Evolutionary conservation across 2,888 invertebrate species (phyloP).

Genomic region (Drosophila yooni): DNA sequence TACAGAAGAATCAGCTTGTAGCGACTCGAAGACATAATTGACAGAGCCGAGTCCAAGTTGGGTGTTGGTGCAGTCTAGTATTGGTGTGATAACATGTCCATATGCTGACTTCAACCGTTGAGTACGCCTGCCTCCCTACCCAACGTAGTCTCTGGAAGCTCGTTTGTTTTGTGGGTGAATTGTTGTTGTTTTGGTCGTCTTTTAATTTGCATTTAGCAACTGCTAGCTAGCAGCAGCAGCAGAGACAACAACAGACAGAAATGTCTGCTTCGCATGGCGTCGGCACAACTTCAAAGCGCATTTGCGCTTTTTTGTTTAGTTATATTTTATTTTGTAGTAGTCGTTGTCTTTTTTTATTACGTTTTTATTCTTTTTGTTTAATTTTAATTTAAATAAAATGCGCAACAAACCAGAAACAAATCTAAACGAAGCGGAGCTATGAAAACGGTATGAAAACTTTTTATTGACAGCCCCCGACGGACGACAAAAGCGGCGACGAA

Average conservation of each 20-base stretch:
- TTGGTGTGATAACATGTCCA: slow-evolving; percentile 62
- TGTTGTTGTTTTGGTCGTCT: slow-evolving; percentile 46
- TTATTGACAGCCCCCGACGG: slow-evolving; percentile 41
- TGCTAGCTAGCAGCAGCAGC: slow-evolving; percentile 1
- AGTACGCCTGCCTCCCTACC: neutral
- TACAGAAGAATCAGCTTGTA: slow-evolving; percentile 16
- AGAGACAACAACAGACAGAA: slow-evolving; percentile 40
- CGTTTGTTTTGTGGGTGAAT: slow-evolving; percentile 60
- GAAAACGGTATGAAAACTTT: slow-evolving; percentile 30
- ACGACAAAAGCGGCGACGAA: slow-evolving; percentile 11
- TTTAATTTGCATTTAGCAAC: slow-evolving; percentile 73
- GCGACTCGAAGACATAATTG: slow-evolving; percentile 54
- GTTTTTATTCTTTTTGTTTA: slow-evolving; percentile 36
- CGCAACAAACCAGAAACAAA: slow-evolving; percentile 45
- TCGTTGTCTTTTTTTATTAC: slow-evolving; percentile 1
- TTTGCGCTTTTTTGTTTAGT: slow-evolving; percentile 42
- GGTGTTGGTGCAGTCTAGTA: slow-evolving; percentile 28
- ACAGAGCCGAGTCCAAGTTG: slow-evolving; percentile 48
- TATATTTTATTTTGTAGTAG: slow-evolving; percentile 22
- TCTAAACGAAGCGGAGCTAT: slow-evolving; percentile 23
- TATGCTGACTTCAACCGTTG: slow-evolving; percentile 28
- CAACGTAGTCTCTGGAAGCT: neutral
- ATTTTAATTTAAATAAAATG: slow-evolving; percentile 68
- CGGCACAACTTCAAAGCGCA: slow-evolving; percentile 71
- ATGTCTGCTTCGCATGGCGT: slow-evolving; percentile 66